phyloP scores from a whole-genome alignment of 2,797 vertebrate genomes.

The Manis pentadactyla region DNA sequence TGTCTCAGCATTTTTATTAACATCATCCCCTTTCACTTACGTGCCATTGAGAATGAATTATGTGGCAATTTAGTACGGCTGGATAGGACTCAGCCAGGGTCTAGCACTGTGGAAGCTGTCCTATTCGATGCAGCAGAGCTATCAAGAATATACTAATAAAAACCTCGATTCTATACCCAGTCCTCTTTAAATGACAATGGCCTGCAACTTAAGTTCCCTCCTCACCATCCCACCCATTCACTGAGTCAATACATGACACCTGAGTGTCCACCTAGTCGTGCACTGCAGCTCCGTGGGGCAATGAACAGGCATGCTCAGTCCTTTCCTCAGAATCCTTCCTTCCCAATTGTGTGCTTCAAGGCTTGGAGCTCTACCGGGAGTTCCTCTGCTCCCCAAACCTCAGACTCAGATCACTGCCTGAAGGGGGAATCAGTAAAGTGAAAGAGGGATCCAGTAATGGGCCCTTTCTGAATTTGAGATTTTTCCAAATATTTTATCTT shows the following conservation, averaged over 20 bases:
- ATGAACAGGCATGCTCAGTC: neutral
- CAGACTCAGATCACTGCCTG: neutral
- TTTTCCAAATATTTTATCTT: neutral
- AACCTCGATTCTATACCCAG: neutral
- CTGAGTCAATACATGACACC: neutral
- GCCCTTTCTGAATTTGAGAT: neutral
- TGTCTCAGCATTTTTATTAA: conserved; percentile 44
- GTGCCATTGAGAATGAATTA: neutral
- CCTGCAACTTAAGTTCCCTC: neutral
- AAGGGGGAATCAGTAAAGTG: neutral
- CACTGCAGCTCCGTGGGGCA: too few relatives aligned
- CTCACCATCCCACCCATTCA: neutral
- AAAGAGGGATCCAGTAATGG: neutral
- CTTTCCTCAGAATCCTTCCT: neutral
- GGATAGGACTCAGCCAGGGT: neutral
- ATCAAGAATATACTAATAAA: neutral
- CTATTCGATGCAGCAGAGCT: neutral
- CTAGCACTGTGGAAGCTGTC: neutral
- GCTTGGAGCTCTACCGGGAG: neutral
- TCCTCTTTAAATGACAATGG: neutral
- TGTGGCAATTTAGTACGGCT: neutral
- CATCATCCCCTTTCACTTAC: neutral
- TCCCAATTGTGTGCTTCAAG: neutral
- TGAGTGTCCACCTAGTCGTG: neutral
- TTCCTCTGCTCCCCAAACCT: neutral